Base-by-base conservation (phyloP, 2,113 vertebrate species). In the Psophia crepitans region DNA sequence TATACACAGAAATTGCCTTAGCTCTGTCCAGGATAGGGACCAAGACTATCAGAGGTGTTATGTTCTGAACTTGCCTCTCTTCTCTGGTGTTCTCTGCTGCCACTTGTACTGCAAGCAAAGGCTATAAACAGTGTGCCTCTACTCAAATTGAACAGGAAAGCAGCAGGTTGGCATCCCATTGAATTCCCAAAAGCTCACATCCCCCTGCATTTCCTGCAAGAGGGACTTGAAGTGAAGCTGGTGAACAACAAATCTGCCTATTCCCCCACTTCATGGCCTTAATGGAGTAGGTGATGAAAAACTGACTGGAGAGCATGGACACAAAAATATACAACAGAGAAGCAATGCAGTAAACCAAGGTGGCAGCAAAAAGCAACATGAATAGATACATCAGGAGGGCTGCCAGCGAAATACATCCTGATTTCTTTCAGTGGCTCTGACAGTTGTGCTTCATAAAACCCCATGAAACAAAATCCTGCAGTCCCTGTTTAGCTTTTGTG, bases 361-460 rank as follows among this genome's bases (percentile, higher is more conserved):
- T 35, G 30, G 66, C 43, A 68, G n/a, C 22, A 46, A 85, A 87
- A 89, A 64, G 6, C 32, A 35, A 56, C 43, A 56, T 19, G 24
- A 85, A 75, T 14, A 74, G n/a, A 24, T 16, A 88, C 66, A 77
- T 10, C 24, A 76, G 44, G 61, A 89, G 39, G 39, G 19, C 14
- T 93, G 71, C 44, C 66, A 69, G n/a, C 65, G 44, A 89, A 91
- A 71, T 49, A 37, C 44, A 85, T 66, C 6, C 41, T 57, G 43
- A 65, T 85, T 68, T 90, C 53, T 86, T 92, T 69, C 83, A 90
- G 28, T 37, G 37, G 5, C n/a, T 90, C 63, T 90, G 58, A 76
- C 11, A 86, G 21, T 28, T 83, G 35, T 33, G 54, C 22, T 86
- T 84, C 63, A 32, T 70, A 92, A 95, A 88, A n/a, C 27, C 11